phyloP scores from a whole-genome alignment of 2,797 vertebrate genomes.

The Leptodactylus fallax region DNA sequence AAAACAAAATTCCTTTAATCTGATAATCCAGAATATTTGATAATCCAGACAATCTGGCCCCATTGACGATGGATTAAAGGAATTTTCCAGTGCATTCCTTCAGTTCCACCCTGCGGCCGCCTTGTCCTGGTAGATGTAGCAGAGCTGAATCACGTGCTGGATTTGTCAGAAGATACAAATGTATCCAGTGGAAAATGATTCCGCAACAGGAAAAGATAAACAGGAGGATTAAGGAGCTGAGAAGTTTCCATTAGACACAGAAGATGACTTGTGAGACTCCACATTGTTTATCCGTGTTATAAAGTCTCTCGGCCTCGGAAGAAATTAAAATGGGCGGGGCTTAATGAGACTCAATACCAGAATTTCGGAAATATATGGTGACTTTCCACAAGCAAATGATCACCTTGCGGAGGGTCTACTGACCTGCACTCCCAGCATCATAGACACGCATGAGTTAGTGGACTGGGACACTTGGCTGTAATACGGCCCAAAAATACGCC shows the following conservation, averaged over 20 bases:
- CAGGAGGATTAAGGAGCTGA: neutral
- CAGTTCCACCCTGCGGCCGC: no score
- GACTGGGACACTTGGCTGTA: no score
- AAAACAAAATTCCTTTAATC: no score
- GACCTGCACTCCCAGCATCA: no score
- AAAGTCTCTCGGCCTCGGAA: neutral
- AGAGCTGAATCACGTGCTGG: neutral
- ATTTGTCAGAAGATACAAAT: slow-evolving; percentile 6
- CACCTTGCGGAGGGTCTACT: no score
- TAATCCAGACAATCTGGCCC: neutral
- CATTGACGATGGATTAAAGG: neutral
- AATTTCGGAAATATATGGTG: no score
- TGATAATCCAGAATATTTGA: no score
- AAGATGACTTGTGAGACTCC: neutral
- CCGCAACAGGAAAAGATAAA: slow-evolving; percentile 34
- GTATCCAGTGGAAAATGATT: slow-evolving; percentile 3
- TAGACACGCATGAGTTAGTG: no score
- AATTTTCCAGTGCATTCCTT: neutral
- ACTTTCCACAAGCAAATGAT: no score
- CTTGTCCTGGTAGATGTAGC: neutral
- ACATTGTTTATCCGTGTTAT: neutral
- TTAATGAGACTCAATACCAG: neutral
- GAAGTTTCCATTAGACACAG: slow-evolving; percentile 45
- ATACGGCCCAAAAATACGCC: no score
- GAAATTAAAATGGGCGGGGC: neutral